A percentile compares a stretch with the other conserved stretches of the same genome.
Conservation (phyloP, 92 coral and sea anemone species). For the Scolanthus callimorphus region DNA sequence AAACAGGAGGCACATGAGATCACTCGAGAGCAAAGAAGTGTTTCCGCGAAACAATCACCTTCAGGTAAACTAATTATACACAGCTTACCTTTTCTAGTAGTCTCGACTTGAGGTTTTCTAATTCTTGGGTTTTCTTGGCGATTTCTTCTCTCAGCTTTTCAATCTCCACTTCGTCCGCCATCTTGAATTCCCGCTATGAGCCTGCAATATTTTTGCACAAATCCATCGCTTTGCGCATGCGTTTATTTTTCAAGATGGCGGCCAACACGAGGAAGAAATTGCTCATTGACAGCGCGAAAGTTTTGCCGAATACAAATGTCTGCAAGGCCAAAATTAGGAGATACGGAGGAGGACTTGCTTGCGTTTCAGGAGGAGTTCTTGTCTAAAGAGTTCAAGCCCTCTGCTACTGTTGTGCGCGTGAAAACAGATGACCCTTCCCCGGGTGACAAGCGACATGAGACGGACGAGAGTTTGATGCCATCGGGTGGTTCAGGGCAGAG, state of each 20-base stretch:
- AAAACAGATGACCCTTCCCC: constrained; percentile 13
- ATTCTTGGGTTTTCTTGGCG: constrained; percentile 51
- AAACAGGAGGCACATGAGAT: no score
- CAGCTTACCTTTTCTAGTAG: constrained; percentile 60
- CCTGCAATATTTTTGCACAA: constrained; percentile 3
- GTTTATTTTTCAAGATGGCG: constrained; percentile 1
- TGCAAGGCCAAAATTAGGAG: constrained; percentile 77
- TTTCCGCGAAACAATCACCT: no score
- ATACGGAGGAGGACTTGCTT: constrained; percentile 83
- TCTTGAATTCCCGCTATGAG: constrained; percentile 23
- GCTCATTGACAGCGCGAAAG: neutral
- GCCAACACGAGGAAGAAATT: neutral
- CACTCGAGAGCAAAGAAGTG: no score
- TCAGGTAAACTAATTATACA: no score
- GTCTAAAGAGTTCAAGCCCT: constrained; percentile 51
- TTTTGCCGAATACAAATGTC: constrained; percentile 58
- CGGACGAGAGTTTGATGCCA: constrained; percentile 13
- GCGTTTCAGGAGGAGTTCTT: constrained; percentile 77
- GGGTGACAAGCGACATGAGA: neutral
- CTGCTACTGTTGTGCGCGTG: constrained; percentile 65
- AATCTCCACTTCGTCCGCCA: constrained; percentile 90
- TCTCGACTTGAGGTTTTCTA: constrained; percentile 46
- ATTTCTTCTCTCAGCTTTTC: constrained; percentile 53
- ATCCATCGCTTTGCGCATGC: constrained; percentile 1
- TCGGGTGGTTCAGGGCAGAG: constrained; percentile 32